Percentiles rank a stretch among this genome's conserved stretches.
phyloP scores from a whole-genome alignment of 2,113 vertebrate genomes.

The Isichthys henryi region DNA sequence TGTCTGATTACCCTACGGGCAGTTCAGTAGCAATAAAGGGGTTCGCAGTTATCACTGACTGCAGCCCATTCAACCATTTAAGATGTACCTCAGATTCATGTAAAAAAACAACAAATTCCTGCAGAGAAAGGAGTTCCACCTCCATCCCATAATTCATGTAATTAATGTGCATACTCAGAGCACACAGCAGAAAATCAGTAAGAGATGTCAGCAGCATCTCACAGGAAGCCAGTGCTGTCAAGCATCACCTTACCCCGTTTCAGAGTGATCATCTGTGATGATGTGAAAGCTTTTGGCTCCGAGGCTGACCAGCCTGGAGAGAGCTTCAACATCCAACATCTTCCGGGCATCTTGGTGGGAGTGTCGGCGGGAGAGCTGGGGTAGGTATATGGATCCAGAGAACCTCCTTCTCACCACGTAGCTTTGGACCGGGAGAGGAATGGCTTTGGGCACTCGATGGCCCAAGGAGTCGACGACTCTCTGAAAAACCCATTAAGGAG shows the following conservation, averaged over 20 bases:
- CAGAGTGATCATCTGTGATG: slow-evolving; percentile 33
- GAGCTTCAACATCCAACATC: slow-evolving; percentile 22
- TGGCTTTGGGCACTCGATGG: slow-evolving; percentile 18
- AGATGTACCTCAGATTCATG: not conserved
- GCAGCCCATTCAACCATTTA: not conserved
- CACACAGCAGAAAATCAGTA: not conserved
- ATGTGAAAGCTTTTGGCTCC: slow-evolving; percentile 46
- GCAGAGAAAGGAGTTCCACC: not conserved
- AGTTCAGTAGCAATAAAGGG: not conserved
- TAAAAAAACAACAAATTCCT: not conserved
- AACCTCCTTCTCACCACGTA: slow-evolving; percentile 59
- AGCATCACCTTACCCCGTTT: not conserved
- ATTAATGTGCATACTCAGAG: not conserved
- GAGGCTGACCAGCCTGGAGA: slow-evolving; percentile 38
- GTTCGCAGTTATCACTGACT: not conserved
- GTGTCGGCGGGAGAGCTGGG: slow-evolving; percentile 51
- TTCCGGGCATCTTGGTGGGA: slow-evolving; percentile 31
- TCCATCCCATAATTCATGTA: not conserved
- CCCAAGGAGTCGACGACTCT: slow-evolving; percentile 41
- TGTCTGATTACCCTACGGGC: not conserved
- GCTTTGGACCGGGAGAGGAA: not conserved
- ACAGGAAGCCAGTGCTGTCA: not conserved
- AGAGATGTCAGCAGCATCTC: not conserved
- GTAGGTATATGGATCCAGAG: slow-evolving; percentile 66
- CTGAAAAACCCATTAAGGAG: slow-evolving; percentile 28